These are phyloP conservation scores for Dastarcus helophoroides DNA, from an alignment of 2,888 invertebrate genomes.

Conservation along the genomic window DNA sequence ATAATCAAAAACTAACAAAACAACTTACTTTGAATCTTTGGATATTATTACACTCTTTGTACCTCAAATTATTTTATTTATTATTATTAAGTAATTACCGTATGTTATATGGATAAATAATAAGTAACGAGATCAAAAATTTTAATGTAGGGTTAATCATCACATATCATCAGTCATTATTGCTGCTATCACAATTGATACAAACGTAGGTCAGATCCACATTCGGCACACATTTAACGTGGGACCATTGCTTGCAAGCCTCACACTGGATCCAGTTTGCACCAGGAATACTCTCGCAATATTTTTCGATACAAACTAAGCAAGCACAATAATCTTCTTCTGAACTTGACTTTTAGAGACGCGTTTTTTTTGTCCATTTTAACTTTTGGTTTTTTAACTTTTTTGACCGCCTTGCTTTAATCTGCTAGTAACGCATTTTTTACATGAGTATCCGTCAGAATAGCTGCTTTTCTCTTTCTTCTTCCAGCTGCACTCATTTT, in stretches of 20 bases:
- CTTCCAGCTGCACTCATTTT: conserved; percentile 8
- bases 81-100: too few species aligned
- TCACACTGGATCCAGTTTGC: conserved; percentile 18
- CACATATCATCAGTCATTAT: too few species aligned
- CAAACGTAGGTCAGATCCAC: conserved; percentile 11
- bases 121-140: too few species aligned
- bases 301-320: conserved; percentile 19
- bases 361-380: conserved; percentile 9
- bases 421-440: conserved; percentile 13
- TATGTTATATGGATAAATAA: too few species aligned
- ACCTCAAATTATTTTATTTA: too few species aligned
- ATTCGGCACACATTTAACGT: conserved; percentile 1
- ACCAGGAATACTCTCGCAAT: conserved; percentile 15
- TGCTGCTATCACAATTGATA: conserved; percentile 10
- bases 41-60: too few species aligned
- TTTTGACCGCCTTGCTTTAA: conserved; percentile 7
- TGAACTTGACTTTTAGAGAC: conserved; percentile 14
- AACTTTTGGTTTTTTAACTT: too few species aligned
- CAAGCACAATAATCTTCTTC: conserved; percentile 17
- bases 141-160: too few species aligned
- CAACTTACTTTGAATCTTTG: too few species aligned
- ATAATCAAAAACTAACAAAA: conserved; percentile 4
- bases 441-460: conserved; percentile 8
- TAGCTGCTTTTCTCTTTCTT: conserved; percentile 10
- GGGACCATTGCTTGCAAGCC: conserved; percentile 12